These are phyloP conservation scores for Esox niger DNA, from an alignment of 2,113 vertebrate genomes.

Conservation along the genomic window DNA sequence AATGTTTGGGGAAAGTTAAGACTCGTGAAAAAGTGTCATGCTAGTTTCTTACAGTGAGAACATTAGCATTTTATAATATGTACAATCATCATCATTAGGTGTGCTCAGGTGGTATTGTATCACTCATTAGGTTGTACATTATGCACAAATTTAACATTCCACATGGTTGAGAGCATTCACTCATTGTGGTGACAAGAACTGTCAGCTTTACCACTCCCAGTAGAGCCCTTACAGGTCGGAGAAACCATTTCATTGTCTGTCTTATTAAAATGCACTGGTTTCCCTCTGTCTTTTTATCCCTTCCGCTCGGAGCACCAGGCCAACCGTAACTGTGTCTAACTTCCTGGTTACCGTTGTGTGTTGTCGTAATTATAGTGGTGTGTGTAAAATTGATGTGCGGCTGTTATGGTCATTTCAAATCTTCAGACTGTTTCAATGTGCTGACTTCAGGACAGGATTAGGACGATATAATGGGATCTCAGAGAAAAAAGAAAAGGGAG, in stretches of 20 bases:
- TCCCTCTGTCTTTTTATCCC: conserved; percentile 28
- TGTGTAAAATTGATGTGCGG: conserved; percentile 21
- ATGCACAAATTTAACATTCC: too few species aligned
- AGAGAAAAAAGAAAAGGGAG: conserved; percentile 9
- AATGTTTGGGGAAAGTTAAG: too few species aligned
- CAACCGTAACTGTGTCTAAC: conserved; percentile 11
- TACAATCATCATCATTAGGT: too few species aligned
- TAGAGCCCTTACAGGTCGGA: too few species aligned
- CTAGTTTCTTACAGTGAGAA: too few species aligned
- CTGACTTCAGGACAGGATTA: background rate
- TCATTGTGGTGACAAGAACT: too few species aligned
- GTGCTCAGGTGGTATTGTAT: too few species aligned
- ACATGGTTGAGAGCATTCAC: too few species aligned
- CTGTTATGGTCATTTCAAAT: background rate
- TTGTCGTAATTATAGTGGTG: conserved; percentile 24
- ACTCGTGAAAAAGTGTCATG: too few species aligned
- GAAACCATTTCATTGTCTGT: background rate
- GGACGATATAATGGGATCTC: conserved; percentile 5
- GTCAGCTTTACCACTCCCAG: too few species aligned
- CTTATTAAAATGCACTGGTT: background rate
- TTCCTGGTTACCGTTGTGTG: conserved; percentile 36
- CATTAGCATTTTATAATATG: too few species aligned
- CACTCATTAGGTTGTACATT: too few species aligned
- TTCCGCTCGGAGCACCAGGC: background rate
- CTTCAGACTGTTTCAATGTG: conserved; percentile 11